A percentile compares a stretch with the other conserved stretches of the same genome.
These are phyloP conservation scores for Phrixothrix hirtus DNA, from an alignment of 2,888 invertebrate genomes.

Conservation along the genomic window DNA sequence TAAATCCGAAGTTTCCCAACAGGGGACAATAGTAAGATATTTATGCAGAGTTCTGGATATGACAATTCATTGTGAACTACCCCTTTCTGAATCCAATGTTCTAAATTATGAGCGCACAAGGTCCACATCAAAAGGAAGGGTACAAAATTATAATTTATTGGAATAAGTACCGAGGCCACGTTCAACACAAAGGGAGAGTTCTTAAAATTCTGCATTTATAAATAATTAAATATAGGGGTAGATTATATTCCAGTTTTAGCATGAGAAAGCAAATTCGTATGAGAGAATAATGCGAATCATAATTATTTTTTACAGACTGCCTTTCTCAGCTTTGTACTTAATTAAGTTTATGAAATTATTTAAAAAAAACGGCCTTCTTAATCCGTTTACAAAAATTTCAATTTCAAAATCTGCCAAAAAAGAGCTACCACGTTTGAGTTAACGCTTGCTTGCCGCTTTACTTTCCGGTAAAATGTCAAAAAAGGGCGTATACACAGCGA, in stretches of 20 bases:
- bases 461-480: background rate
- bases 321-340: constrained; percentile 7
- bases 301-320: constrained; percentile 18
- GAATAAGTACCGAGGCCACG: constrained; percentile 27
- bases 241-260: constrained; percentile 27
- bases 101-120: constrained; percentile 45
- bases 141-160: constrained; percentile 33
- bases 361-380: constrained; percentile 8
- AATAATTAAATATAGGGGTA: constrained; percentile 30
- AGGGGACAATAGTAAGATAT: constrained; percentile 46
- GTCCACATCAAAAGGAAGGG: constrained; percentile 32
- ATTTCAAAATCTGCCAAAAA: too few species aligned
- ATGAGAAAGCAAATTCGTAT: constrained; percentile 29
- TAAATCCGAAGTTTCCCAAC: constrained; percentile 40
- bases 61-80: constrained; percentile 48
- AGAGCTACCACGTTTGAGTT: background rate
- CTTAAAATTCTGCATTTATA: constrained; percentile 33
- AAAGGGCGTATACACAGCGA: background rate
- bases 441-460: background rate
- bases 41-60: constrained; percentile 47
- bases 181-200: constrained; percentile 28
- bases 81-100: constrained; percentile 40
- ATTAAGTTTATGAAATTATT: constrained; percentile 12
- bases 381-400: too few species aligned
- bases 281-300: constrained; percentile 27